These are phyloP conservation scores for Glaucidium brasilianum DNA, from an alignment of 2,113 vertebrate species.

Conservation along the genomic window DNA sequence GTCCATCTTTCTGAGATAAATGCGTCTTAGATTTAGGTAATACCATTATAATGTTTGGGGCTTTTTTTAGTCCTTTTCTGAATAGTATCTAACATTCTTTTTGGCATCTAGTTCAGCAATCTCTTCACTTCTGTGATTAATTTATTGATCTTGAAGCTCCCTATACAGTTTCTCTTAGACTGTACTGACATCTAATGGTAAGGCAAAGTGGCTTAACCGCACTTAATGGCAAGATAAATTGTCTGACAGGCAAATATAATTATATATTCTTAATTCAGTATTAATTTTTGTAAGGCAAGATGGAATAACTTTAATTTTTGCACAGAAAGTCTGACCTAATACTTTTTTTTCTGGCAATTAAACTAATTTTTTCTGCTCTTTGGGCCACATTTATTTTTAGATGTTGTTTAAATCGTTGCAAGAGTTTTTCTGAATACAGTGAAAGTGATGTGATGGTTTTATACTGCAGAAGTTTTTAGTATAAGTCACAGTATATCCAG, in stretches of 20 bases:
- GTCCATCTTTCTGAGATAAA: background rate
- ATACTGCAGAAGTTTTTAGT: background rate
- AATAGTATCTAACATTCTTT: background rate
- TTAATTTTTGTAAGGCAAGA: background rate
- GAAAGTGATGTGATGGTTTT: background rate
- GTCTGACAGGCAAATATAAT: background rate
- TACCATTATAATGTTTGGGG: background rate
- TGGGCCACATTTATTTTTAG: background rate
- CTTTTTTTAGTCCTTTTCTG: background rate
- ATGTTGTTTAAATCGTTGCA: background rate
- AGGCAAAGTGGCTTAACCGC: conserved; percentile 45
- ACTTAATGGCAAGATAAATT: conserved; percentile 30
- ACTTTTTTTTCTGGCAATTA: background rate
- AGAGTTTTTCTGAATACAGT: background rate
- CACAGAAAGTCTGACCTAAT: background rate
- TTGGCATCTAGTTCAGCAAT: background rate
- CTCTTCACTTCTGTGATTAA: background rate
- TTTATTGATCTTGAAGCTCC: conserved; percentile 27
- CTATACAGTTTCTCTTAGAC: conserved; percentile 27
- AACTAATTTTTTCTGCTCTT: background rate
- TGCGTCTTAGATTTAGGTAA: background rate
- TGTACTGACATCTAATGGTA: conserved; percentile 71
- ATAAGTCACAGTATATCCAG: background rate
- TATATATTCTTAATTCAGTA: background rate
- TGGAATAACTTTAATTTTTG: background rate